Evolutionary conservation across 2,797 vertebrate species (phyloP).

Genomic region (Lepidocolaptes lacrymiger): DNA sequence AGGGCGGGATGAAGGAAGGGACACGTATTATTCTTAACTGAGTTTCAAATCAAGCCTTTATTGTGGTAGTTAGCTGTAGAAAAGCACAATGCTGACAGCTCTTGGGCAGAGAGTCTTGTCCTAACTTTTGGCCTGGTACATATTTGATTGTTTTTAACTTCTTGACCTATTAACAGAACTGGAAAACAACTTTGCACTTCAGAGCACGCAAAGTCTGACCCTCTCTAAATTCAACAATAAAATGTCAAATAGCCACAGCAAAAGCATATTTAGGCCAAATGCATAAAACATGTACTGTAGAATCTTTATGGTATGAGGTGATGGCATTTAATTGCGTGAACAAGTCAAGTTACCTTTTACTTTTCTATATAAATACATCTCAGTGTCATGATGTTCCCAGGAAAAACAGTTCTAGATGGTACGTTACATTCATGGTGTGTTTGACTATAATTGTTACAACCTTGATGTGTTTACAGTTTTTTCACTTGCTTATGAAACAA

Average conservation of each 20-base stretch:
- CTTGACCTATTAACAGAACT: not conserved
- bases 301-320: not conserved
- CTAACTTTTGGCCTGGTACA: not conserved
- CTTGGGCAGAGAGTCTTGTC: not conserved
- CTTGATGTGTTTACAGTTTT: not conserved
- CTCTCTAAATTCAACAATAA: not conserved
- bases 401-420: not conserved
- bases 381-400: not conserved
- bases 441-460: not conserved
- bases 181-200: not conserved
- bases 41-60: not conserved
- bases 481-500: not conserved
- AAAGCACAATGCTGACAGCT: not conserved
- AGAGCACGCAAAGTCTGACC: rapidly evolving
- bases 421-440: rapidly evolving
- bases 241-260: not conserved
- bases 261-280: not conserved
- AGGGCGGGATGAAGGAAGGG: not conserved
- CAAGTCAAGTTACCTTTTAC: not conserved
- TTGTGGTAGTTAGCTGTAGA: not conserved
- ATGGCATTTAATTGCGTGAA: not conserved
- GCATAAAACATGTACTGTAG: not conserved
- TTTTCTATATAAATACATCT: not conserved
- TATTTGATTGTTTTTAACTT: not conserved
- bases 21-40: rapidly evolving